phyloP scores from a whole-genome alignment of 2,113 vertebrate genomes.

The Propithecus coquereli region DNA sequence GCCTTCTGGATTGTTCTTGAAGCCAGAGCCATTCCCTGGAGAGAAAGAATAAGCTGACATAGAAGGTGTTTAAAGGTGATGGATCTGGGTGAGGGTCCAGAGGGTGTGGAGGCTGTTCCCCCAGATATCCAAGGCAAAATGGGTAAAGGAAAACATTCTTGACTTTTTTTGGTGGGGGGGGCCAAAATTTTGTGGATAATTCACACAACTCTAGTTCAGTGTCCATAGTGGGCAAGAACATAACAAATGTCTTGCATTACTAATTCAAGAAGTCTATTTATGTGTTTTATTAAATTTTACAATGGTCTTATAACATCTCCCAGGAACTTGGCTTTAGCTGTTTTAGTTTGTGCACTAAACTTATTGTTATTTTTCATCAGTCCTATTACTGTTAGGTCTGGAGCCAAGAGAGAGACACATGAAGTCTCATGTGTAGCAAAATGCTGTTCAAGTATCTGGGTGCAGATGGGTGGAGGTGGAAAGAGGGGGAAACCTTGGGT shows the following conservation, averaged over 20 bases:
- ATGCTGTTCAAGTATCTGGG: too few species aligned
- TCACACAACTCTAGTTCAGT: neutral
- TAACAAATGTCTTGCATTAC: neutral
- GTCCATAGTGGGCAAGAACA: neutral
- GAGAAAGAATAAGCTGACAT: neutral
- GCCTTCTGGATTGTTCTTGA: neutral
- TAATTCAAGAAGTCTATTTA: neutral
- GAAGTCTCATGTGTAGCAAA: too few species aligned
- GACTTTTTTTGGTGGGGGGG: neutral
- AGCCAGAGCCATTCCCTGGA: neutral
- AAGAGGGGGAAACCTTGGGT: too few species aligned
- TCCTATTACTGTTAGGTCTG: neutral
- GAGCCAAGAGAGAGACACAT: too few species aligned
- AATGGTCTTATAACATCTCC: neutral
- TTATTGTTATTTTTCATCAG: neutral
- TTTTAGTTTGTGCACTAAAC: neutral
- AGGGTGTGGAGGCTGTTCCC: neutral
- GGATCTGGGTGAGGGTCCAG: neutral
- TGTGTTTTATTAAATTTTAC: neutral
- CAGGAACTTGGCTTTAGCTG: neutral
- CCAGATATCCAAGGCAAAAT: neutral
- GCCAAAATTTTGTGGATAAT: neutral
- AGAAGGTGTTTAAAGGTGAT: neutral
- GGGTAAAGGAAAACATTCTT: neutral
- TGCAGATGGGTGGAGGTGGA: too few species aligned